Evolutionary conservation across 1,140 invertebrate genomes (phyloP).

Genomic region (Brachionus rotundiformis): DNA sequence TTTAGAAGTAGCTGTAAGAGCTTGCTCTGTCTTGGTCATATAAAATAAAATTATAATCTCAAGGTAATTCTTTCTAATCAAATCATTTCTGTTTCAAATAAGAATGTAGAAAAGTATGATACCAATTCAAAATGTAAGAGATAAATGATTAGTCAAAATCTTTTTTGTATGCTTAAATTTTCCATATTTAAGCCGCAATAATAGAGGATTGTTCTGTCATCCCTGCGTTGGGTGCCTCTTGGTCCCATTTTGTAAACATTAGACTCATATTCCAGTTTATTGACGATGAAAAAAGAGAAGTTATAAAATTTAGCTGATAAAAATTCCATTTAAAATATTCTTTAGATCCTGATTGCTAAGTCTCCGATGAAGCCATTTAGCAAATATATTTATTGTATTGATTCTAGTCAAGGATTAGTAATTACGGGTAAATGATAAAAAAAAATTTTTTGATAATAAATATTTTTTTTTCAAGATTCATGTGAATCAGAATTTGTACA

Average conservation of each 20-base stretch:
- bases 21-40: not conserved
- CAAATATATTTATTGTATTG: not conserved
- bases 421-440: not conserved
- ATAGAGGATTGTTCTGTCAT: not conserved
- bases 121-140: not conserved
- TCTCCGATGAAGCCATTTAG: conserved; percentile 13
- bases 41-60: not conserved
- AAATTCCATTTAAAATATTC: too few species aligned
- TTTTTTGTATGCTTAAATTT: not conserved
- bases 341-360: not conserved
- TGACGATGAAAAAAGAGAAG: conserved; percentile 32
- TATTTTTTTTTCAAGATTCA: not conserved
- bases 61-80: conserved; percentile 13
- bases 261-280: conserved; percentile 1
- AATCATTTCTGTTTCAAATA: conserved; percentile 23
- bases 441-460: not conserved
- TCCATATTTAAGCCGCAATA: not conserved
- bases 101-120: not conserved
- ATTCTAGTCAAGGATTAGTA: not conserved
- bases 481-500: not conserved
- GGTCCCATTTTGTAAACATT: conserved; percentile 37
- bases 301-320: too few species aligned
- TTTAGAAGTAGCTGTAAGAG: conserved; percentile 21
- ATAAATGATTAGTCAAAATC: not conserved
- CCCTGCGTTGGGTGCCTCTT: not conserved